Evolutionary conservation across 2,888 invertebrate genomes (phyloP), one percentile per base, ranked within the genome.

Genomic region (Actias luna): DNA sequence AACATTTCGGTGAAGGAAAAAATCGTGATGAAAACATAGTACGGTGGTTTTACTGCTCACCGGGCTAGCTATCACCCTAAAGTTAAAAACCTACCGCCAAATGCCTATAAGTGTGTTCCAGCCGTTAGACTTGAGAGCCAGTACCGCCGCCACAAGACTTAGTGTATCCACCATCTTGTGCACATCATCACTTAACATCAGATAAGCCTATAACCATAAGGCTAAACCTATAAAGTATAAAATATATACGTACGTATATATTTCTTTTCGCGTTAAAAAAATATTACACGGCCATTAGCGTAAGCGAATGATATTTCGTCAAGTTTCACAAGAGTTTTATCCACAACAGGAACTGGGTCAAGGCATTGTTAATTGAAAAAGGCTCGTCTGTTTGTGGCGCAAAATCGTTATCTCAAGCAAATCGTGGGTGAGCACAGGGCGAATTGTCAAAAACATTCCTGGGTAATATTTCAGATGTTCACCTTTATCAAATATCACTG

Each of bases 401-500:
- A 39, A 39, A 42, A 63, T 22, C 55, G 55, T 57, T 52, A 16
- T 59, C 59, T 39, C 36, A 39, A 25, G 39, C 59, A 58, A 55
- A 59, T 59, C 52, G 27, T 59, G 14, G 29, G 27, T 39, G 42
- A 25, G 22, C 8, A 22, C 16, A 22, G 25, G 36, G 60, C 27
- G 58, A 42, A 59, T 67, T 73, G 80, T 80, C 81, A 74, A 61
- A 73, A 66, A 27, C 76, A 79, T 80, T 71, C 67, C 22, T 50
- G 66, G 70, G 70, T 76, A 76, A 81, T 81, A 77, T 74, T 68
- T 81, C 81, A 80, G 68, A 63, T 64, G 73, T 63, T 74, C 78
- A 79, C 79, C 77, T 76, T 66, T 71, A 67, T 79, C 78, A 77
- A 67, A 66, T 67, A 77, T 72, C 69, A 55, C 71, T 67, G 63